Base-by-base conservation (phyloP, 2,113 vertebrate species). In the Anguilla rostrata region DNA sequence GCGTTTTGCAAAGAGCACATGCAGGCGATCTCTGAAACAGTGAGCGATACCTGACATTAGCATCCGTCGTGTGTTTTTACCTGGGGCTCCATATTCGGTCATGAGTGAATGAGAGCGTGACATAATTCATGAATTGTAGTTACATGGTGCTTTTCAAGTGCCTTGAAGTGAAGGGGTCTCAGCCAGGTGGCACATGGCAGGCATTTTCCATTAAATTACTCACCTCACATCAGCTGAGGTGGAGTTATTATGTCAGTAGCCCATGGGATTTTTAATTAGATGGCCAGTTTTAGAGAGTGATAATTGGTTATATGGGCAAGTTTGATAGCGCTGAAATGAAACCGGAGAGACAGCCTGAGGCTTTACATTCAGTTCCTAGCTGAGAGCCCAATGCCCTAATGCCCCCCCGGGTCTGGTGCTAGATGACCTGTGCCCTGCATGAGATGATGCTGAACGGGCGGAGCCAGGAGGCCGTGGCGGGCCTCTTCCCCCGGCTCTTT, bases 361-460 rank as follows among this genome's bases (percentile, higher is more conserved):
- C 60, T 66, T 66, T 66, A 66, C 60, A 66, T 26, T 66, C 22
- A 66, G 20, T 26, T 22, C 60, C 20, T 22, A 22, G 60, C 8
- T 26, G 3, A 26, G 18, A 26, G 60, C 18, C 49, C 8, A 6
- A 2, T 34, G 12, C 26, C 29, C 29, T 15, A n/a, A 16, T 12
- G 12, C 34, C 75, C 39, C 22, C 16, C 12, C 34, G 11, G 20
- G 60, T 20, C 22, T 87, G 40, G 82, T 84, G 60, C 2, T 93
- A 98, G 97, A 97, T 97, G 94, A 97, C 97, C 0, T 98, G 97
- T n/a, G 98, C 97, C 0, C 87, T 99, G 82, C 89, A 93, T 43
- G 97, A 98, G 92, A 92, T 99, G 81, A 66, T 97, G 88, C 92
- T 96, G 34, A 96, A 94, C 0, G 95, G 96, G 0, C 95, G 96